Percentiles rank a stretch among this genome's conserved stretches.
phyloP scores from a whole-genome alignment of 2,113 vertebrate species.

The Procapra przewalskii region DNA sequence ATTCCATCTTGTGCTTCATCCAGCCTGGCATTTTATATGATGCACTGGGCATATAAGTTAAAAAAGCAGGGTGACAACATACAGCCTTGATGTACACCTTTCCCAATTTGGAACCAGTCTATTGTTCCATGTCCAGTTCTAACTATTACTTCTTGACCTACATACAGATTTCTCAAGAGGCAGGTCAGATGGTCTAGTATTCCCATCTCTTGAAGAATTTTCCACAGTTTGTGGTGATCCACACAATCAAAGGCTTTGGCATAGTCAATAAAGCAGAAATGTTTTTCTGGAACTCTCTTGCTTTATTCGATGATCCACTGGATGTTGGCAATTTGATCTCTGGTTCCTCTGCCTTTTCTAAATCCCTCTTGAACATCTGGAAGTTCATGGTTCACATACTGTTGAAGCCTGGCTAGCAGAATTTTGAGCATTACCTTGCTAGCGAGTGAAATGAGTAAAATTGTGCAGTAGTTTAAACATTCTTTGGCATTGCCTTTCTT shows the following conservation, averaged over 20 bases:
- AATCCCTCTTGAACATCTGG: background rate
- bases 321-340: background rate
- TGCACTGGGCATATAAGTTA: background rate
- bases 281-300: background rate
- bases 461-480: background rate
- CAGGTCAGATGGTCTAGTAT: background rate
- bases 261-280: background rate
- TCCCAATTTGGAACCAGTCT: background rate
- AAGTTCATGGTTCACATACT: background rate
- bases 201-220: background rate
- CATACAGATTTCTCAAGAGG: background rate
- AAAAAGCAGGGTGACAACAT: background rate
- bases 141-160: background rate
- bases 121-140: background rate
- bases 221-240: background rate
- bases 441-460: background rate
- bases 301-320: fast-evolving
- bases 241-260: background rate
- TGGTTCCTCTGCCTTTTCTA: background rate
- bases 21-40: background rate
- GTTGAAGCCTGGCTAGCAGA: background rate
- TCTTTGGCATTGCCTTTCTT: background rate
- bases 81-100: background rate
- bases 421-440: background rate
- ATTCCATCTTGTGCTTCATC: background rate